Percentiles rank a stretch among this genome's conserved stretches.
These are phyloP conservation scores for Stictocephala bisonia DNA, from an alignment of 2,888 invertebrate genomes.

Conservation along the genomic window DNA sequence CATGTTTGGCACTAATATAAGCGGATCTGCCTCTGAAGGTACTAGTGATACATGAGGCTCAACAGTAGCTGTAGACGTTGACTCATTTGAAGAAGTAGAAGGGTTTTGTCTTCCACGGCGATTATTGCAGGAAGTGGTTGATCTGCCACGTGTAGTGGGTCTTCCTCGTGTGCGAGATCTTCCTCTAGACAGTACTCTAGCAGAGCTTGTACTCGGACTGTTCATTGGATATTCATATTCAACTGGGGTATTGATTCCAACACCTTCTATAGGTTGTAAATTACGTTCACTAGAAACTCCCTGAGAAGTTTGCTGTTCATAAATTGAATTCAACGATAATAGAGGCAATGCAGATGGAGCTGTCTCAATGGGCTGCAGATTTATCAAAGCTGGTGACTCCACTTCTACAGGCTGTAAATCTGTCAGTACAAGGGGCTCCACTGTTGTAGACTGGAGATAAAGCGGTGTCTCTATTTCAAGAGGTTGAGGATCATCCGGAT, in stretches of 20 bases:
- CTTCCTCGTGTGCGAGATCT: slow-evolving; percentile 6
- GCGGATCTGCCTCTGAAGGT: neutral
- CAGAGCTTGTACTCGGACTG: slow-evolving; percentile 6
- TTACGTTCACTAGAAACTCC: slow-evolving; percentile 2
- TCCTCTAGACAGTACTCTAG: neutral
- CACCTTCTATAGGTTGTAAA: slow-evolving; percentile 7
- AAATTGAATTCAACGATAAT: slow-evolving; percentile 3
- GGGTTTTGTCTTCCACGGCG: slow-evolving; percentile 2
- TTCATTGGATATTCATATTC: slow-evolving; percentile 7
- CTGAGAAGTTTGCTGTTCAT: slow-evolving; percentile 3
- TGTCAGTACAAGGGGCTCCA: too few relatives aligned
- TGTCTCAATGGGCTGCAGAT: slow-evolving; percentile 21
- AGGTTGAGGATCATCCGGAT: too few relatives aligned
- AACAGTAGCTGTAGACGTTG: slow-evolving; percentile 5
- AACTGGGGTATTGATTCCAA: slow-evolving; percentile 4
- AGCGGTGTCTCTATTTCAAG: too few relatives aligned
- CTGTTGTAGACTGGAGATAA: too few relatives aligned
- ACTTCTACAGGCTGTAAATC: slow-evolving; percentile 8
- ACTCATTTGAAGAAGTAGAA: neutral
- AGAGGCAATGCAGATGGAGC: slow-evolving; percentile 15
- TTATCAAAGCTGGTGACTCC: slow-evolving; percentile 1
- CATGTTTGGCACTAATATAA: slow-evolving; percentile 11
- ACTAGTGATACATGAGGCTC: slow-evolving; percentile 8
- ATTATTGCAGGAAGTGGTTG: neutral
- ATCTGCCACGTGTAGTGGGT: neutral